Evolutionary conservation across 2,888 invertebrate species (phyloP).

Genomic region (Orchesellides sinensis): DNA sequence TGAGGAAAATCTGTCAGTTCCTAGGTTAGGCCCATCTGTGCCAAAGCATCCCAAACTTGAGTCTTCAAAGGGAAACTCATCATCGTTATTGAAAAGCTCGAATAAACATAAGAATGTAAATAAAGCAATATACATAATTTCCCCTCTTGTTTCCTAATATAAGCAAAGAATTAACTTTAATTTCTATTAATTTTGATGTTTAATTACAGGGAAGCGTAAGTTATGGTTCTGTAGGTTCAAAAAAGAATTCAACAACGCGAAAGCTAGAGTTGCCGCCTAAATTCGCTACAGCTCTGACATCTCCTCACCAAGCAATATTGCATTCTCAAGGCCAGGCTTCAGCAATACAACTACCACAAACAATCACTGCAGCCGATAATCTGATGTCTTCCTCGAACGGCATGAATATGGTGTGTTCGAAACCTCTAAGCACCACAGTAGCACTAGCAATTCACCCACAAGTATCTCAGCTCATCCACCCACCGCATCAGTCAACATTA

Average conservation of each 20-base stretch:
- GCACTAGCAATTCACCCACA: slow-evolving; percentile 73
- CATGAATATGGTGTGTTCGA: slow-evolving; percentile 69
- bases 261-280: slow-evolving; percentile 72
- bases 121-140: neutral
- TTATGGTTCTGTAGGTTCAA: slow-evolving; percentile 66
- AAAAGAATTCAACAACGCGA: slow-evolving; percentile 48
- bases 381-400: slow-evolving; percentile 64
- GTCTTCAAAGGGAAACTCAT: slow-evolving; percentile 40
- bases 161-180: neutral
- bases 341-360: slow-evolving; percentile 37
- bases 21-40: slow-evolving; percentile 61
- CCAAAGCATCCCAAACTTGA: slow-evolving; percentile 69
- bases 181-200: neutral
- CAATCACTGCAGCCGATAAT: slow-evolving; percentile 18
- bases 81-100: slow-evolving; percentile 54
- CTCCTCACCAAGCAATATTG: slow-evolving; percentile 47
- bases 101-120: slow-evolving; percentile 66
- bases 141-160: neutral
- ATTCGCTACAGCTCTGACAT: slow-evolving; percentile 65
- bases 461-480: slow-evolving; percentile 70
- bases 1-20: slow-evolving; percentile 30
- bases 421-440: slow-evolving; percentile 68
- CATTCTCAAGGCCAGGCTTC: slow-evolving; percentile 50
- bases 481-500: slow-evolving; percentile 31
- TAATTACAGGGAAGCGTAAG: slow-evolving; percentile 64